phyloP scores from a whole-genome alignment of 2,888 invertebrate genomes.

The Troilus luridus region DNA sequence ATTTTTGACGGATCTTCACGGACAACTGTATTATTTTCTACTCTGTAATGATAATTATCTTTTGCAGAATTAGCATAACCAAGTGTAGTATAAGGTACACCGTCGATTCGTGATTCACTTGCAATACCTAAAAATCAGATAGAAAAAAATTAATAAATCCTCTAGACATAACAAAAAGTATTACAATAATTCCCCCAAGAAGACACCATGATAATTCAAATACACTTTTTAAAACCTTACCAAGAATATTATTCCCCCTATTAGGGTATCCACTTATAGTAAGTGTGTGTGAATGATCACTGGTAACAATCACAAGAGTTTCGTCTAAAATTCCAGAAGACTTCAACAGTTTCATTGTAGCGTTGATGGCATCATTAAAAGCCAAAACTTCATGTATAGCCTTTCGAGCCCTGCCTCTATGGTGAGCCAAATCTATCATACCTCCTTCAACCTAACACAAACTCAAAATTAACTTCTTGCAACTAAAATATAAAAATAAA shows the following conservation, averaged over 20 bases:
- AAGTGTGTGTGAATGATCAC: constrained; percentile 85
- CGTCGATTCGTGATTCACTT: constrained; percentile 75
- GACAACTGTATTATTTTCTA: constrained; percentile 67
- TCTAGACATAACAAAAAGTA: not conserved
- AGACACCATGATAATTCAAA: not conserved
- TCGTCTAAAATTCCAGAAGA: constrained; percentile 78
- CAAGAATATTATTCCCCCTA: constrained; percentile 82
- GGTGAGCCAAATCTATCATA: constrained; percentile 89
- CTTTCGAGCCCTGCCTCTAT: constrained; percentile 83
- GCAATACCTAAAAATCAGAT: constrained; percentile 73
- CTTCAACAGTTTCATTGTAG: constrained; percentile 78
- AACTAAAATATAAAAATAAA: not conserved
- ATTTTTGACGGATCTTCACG: constrained; percentile 76
- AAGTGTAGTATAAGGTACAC: constrained; percentile 82
- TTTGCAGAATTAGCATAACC: constrained; percentile 84
- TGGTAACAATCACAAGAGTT: constrained; percentile 80
- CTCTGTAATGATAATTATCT: constrained; percentile 72
- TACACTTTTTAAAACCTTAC: constrained; percentile 70
- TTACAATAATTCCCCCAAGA: not conserved
- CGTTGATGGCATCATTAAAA: constrained; percentile 83
- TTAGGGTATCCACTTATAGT: constrained; percentile 85
- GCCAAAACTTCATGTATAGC: constrained; percentile 85
- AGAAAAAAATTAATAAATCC: not conserved
- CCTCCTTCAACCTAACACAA: constrained; percentile 83
- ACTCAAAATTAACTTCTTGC: not conserved